phyloP scores from a whole-genome alignment of 2,888 invertebrate genomes.

The Glyphotaelius pellucidus region DNA sequence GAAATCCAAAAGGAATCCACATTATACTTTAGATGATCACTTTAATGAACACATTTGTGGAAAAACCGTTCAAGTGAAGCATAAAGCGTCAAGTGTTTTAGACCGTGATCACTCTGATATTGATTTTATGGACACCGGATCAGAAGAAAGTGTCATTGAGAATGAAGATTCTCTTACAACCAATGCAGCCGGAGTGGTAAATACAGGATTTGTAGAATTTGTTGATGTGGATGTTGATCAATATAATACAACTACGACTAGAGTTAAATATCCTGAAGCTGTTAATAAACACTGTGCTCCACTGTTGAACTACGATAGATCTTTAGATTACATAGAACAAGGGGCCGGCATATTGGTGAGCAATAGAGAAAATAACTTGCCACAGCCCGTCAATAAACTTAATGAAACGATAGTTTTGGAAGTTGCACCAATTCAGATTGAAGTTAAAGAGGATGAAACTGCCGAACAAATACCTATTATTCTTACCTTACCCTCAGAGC shows the following conservation, averaged over 20 bases:
- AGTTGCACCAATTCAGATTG: slow-evolving; percentile 66
- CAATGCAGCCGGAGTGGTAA: slow-evolving; percentile 69
- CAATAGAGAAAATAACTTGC: slow-evolving; percentile 68
- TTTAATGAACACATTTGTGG: slow-evolving; percentile 74
- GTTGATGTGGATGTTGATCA: slow-evolving; percentile 73
- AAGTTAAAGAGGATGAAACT: slow-evolving; percentile 45
- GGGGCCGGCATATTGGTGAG: slow-evolving; percentile 71
- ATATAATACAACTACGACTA: slow-evolving; percentile 68
- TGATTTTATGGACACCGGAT: slow-evolving; percentile 92
- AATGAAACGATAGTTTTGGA: slow-evolving; percentile 68
- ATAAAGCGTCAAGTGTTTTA: slow-evolving; percentile 67
- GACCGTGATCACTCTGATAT: slow-evolving; percentile 77
- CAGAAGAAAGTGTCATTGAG: slow-evolving; percentile 86
- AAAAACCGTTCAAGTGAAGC: slow-evolving; percentile 68
- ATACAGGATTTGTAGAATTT: slow-evolving; percentile 83
- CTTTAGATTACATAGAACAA: slow-evolving; percentile 79
- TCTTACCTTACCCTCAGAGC: not conserved
- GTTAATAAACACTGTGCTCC: slow-evolving; percentile 68
- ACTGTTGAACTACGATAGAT: slow-evolving; percentile 73
- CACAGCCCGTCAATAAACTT: slow-evolving; percentile 71
- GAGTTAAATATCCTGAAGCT: slow-evolving; percentile 70
- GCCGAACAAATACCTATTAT: not conserved
- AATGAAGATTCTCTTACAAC: slow-evolving; percentile 68
- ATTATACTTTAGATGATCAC: slow-evolving; percentile 72
- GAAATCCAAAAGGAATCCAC: slow-evolving; percentile 71